Percentiles rank a stretch among this genome's conserved stretches.
Conservation (phyloP, 2,113 vertebrate genomes). For the Poicephalus gulielmi region DNA sequence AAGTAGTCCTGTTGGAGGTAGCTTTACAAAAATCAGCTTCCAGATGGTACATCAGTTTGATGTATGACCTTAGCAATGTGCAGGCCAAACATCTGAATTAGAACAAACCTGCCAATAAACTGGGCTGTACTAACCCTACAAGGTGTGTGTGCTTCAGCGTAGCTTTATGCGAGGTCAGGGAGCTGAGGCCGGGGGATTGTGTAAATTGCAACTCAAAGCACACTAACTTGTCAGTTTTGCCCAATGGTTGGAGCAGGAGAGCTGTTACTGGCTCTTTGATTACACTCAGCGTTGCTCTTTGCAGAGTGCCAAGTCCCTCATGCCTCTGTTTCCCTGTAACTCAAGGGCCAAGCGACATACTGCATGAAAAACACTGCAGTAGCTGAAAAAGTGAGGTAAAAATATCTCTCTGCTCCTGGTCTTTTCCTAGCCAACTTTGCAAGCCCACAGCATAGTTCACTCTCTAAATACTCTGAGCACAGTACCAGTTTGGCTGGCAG, state of each 20-base stretch:
- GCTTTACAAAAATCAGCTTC: not conserved
- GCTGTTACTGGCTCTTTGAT: not conserved
- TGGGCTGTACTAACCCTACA: not conserved
- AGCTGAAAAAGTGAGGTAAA: not conserved
- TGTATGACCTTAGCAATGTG: not conserved
- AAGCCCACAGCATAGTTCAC: not conserved
- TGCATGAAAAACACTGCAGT: not conserved
- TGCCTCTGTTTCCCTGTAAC: not conserved
- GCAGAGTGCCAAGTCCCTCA: not conserved
- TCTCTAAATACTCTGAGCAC: not conserved
- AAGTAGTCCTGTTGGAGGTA: not conserved
- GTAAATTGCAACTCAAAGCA: not conserved
- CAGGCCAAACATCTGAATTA: not conserved
- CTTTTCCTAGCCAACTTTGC: not conserved
- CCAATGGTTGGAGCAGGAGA: fast-evolving
- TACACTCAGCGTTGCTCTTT: not conserved
- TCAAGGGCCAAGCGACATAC: not conserved
- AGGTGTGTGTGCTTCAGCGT: not conserved
- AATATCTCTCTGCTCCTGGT: not conserved
- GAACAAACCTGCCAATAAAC: not conserved
- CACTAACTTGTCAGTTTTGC: not conserved
- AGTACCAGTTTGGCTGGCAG: constrained; percentile 13
- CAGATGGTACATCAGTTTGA: not conserved
- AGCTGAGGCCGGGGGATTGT: not conserved
- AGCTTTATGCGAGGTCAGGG: not conserved